Evolutionary conservation across 1,140 invertebrate species (phyloP).

Genomic region (Lordiphosa clarofinis): DNA sequence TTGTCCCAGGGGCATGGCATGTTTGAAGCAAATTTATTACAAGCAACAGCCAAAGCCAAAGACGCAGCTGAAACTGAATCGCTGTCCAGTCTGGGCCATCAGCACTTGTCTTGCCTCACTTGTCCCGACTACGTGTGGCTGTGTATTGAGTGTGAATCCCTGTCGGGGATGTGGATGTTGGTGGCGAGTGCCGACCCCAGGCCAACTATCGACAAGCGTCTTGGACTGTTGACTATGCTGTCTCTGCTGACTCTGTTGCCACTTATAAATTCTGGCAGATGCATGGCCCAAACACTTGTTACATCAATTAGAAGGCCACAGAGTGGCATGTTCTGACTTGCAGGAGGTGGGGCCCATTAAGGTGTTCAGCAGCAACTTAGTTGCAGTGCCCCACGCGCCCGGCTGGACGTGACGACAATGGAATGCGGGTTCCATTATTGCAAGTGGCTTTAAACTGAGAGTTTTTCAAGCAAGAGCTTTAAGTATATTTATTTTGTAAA

Average conservation of each 20-base stretch:
- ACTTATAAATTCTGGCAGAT: conserved; percentile 73
- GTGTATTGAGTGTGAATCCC: conserved; percentile 68
- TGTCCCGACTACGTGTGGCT: conserved; percentile 53
- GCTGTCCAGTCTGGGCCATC: conserved; percentile 62
- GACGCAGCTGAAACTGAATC: conserved; percentile 26
- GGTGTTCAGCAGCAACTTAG: conserved; percentile 37
- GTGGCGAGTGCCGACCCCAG: conserved; percentile 50
- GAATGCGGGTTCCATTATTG: conserved; percentile 43
- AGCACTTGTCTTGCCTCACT: conserved; percentile 44
- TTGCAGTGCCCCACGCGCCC: conserved; percentile 41
- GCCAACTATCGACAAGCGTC: conserved; percentile 71
- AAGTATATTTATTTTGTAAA: too few relatives aligned
- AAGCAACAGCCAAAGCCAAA: conserved; percentile 59
- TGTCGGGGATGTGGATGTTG: conserved; percentile 8
- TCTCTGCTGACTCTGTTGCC: conserved; percentile 66
- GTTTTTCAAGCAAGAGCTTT: too few relatives aligned
- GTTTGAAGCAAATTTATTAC: conserved; percentile 77
- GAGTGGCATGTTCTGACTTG: conserved; percentile 29
- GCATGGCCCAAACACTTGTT: conserved; percentile 79
- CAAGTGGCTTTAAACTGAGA: not conserved
- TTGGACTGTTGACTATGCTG: conserved; percentile 59
- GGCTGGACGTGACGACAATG: conserved; percentile 34
- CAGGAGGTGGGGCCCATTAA: conserved; percentile 33
- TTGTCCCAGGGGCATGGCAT: conserved; percentile 74
- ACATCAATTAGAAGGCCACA: conserved; percentile 78